Percentiles rank a stretch among this genome's conserved stretches.
Evolutionary conservation across 1,140 invertebrate genomes (phyloP).

Genomic region (Drosophila lacteicornis): DNA sequence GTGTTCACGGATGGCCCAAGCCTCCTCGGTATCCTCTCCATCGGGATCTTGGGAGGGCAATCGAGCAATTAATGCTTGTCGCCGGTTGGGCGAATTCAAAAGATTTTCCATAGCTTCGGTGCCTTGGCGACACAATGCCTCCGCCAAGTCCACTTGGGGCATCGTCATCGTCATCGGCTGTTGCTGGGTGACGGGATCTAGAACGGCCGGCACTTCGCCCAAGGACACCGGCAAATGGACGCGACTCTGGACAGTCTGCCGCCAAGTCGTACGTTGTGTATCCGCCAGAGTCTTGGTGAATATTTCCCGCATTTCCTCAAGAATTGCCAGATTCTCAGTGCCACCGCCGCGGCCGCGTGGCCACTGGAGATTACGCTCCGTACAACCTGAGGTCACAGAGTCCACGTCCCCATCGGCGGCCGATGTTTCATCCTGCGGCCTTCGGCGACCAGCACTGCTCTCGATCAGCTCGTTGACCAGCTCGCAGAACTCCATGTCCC

Average conservation of each 20-base stretch:
- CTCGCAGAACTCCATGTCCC: slow-evolving; percentile 95
- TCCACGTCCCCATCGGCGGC: slow-evolving; percentile 20
- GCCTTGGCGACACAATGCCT: neutral
- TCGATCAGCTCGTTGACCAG: slow-evolving; percentile 94
- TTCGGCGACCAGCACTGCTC: neutral
- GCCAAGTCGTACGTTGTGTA: neutral
- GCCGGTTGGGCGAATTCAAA: neutral
- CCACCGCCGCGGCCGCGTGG: slow-evolving; percentile 2
- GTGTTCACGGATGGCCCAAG: slow-evolving; percentile 86
- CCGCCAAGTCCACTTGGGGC: neutral
- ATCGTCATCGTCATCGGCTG: too few relatives aligned
- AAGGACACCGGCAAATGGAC: neutral
- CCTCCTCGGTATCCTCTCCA: neutral
- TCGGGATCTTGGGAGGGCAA: slow-evolving; percentile 5
- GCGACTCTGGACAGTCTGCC: neutral
- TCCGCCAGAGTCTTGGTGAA: neutral
- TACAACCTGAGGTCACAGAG: neutral
- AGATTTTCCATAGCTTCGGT: neutral
- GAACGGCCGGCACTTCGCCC: neutral
- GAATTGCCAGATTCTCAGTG: neutral
- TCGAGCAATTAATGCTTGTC: neutral
- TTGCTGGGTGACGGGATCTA: neutral
- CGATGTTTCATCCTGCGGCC: neutral
- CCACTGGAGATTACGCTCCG: neutral
- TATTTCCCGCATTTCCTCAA: neutral